phyloP scores from a whole-genome alignment of 1,140 invertebrate species.

The Neodiprion fabricii region DNA sequence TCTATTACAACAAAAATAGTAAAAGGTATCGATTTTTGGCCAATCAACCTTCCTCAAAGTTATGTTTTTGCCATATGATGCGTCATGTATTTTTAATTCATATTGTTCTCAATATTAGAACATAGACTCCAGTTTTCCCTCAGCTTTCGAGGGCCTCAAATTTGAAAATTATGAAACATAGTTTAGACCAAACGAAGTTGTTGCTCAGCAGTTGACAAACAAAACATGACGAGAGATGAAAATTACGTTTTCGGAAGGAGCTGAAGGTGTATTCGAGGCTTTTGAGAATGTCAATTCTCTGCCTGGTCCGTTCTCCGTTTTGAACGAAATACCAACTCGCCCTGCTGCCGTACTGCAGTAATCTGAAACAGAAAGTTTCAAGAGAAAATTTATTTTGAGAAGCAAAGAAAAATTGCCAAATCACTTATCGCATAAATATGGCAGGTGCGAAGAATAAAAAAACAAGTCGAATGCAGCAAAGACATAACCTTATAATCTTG shows the following conservation, averaged over 20 bases:
- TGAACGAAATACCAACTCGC: constrained; percentile 72
- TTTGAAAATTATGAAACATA: too few relatives aligned
- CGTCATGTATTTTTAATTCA: too few relatives aligned
- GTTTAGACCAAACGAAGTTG: too few relatives aligned
- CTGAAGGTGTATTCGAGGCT: constrained; percentile 74
- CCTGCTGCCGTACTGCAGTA: constrained; percentile 73
- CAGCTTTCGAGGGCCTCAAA: too few relatives aligned
- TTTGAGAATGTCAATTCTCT: constrained; percentile 68
- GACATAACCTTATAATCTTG: constrained; percentile 67
- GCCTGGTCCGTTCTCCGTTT: constrained; percentile 56
- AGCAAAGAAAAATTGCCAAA: background rate
- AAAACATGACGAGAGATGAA: background rate
- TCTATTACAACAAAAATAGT: too few relatives aligned
- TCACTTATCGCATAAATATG: constrained; percentile 9
- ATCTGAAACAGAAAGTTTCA: constrained; percentile 56
- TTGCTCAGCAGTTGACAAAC: background rate
- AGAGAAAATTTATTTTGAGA: background rate
- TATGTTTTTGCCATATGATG: too few relatives aligned
- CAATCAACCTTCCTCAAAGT: too few relatives aligned
- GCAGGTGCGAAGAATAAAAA: constrained; percentile 24
- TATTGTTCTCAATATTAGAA: too few relatives aligned
- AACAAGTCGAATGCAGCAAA: constrained; percentile 21
- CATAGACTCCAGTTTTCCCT: too few relatives aligned
- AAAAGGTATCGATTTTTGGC: too few relatives aligned
- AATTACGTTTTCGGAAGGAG: constrained; percentile 74